Evolutionary conservation across 2,113 vertebrate species (phyloP).

Genomic region (Leucopsar rothschildi): DNA sequence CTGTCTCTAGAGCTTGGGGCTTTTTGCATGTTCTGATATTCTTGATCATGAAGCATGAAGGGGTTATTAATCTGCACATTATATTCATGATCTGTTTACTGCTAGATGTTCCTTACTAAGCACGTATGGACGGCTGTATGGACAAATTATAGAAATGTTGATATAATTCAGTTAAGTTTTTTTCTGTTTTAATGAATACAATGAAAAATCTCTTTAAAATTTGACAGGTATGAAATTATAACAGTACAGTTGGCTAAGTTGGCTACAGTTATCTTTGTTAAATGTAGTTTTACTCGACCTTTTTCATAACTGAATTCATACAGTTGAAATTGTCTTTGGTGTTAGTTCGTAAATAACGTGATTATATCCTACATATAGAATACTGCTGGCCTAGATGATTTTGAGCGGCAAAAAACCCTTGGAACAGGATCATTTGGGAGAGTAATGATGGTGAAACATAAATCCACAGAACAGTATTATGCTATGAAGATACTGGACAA

Average conservation of each 20-base stretch:
- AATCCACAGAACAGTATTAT: slow-evolving; percentile 94
- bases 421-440: slow-evolving; percentile 97
- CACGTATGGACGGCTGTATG: background rate
- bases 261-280: background rate
- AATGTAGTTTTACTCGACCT: background rate
- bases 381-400: slow-evolving; percentile 94
- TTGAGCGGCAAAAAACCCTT: slow-evolving; percentile 96
- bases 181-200: background rate
- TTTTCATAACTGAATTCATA: background rate
- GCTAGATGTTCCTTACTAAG: background rate
- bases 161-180: background rate
- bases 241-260: background rate
- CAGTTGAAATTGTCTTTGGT: background rate
- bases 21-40: background rate
- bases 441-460: slow-evolving; percentile 98
- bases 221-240: background rate
- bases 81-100: background rate
- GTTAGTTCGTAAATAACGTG: background rate
- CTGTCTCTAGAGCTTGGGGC: background rate
- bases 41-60: background rate
- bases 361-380: slow-evolving; percentile 72
- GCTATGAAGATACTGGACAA: slow-evolving; percentile 99
- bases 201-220: background rate
- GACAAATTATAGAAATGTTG: background rate
- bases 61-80: background rate